These are phyloP conservation scores for Opisthocomus hoazin DNA, from an alignment of 2,113 vertebrate species.

Conservation along the genomic window DNA sequence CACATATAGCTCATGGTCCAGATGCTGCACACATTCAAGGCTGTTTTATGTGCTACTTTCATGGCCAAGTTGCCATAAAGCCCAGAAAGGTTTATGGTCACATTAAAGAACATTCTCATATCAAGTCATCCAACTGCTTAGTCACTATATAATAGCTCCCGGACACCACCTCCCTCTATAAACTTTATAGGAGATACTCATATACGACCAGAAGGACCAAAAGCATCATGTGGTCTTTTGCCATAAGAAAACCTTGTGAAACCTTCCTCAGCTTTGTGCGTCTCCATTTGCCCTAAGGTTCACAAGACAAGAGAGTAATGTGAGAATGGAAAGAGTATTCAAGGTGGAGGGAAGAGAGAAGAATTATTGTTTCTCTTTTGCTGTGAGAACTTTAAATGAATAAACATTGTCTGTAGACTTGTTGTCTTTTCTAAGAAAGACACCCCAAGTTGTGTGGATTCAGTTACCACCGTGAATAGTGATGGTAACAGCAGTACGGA, in stretches of 20 bases:
- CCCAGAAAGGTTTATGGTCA: not conserved
- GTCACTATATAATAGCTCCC: not conserved
- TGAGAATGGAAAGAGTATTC: not conserved
- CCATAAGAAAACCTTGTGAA: not conserved
- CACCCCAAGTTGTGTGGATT: not conserved
- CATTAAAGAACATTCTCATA: not conserved
- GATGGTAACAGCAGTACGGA: not conserved
- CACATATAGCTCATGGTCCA: not conserved
- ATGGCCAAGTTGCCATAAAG: not conserved
- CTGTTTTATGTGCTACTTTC: not conserved
- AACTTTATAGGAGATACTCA: not conserved
- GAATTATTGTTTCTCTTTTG: not conserved
- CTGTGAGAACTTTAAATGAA: not conserved
- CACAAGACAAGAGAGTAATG: not conserved
- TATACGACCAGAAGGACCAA: not conserved
- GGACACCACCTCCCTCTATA: not conserved
- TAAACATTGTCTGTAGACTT: not conserved
- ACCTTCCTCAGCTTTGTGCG: not conserved
- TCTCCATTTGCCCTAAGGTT: not conserved
- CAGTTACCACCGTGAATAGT: not conserved
- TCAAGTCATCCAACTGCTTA: not conserved
- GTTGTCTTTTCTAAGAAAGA: not conserved
- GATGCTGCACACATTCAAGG: not conserved
- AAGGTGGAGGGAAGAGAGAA: not conserved
- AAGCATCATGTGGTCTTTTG: not conserved